Conservation (phyloP, 1,140 invertebrate genomes). For the Grapholita molesta region DNA sequence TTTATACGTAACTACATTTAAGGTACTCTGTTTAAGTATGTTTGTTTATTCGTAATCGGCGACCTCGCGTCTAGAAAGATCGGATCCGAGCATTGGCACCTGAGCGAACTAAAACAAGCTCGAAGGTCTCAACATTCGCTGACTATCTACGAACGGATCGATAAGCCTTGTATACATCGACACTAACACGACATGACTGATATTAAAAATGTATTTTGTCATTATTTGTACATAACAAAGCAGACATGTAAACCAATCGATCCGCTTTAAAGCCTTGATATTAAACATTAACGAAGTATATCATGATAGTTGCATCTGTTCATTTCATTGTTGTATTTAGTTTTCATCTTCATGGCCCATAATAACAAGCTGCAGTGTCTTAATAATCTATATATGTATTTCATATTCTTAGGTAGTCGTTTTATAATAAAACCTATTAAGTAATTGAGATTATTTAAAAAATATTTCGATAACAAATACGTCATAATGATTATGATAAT, state of each 20-base stretch:
- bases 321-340: background rate
- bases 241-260: background rate
- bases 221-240: constrained; percentile 9
- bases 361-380: background rate
- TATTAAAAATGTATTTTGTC: constrained; percentile 18
- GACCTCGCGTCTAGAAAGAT: background rate
- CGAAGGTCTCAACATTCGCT: constrained; percentile 21
- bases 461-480: background rate
- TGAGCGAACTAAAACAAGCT: background rate
- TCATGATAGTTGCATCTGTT: background rate
- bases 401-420: background rate
- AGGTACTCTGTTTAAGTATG: background rate
- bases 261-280: background rate
- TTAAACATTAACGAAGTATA: background rate
- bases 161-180: constrained; percentile 30
- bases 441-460: background rate
- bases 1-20: background rate
- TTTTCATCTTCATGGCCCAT: background rate
- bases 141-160: constrained; percentile 22
- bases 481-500: too few relatives aligned
- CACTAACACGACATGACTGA: constrained; percentile 22
- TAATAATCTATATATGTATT: background rate
- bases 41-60: background rate
- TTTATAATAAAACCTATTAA: background rate
- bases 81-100: background rate